phyloP scores from a whole-genome alignment of 23 tunicate genomes.

The Halocynthia roretzi region DNA sequence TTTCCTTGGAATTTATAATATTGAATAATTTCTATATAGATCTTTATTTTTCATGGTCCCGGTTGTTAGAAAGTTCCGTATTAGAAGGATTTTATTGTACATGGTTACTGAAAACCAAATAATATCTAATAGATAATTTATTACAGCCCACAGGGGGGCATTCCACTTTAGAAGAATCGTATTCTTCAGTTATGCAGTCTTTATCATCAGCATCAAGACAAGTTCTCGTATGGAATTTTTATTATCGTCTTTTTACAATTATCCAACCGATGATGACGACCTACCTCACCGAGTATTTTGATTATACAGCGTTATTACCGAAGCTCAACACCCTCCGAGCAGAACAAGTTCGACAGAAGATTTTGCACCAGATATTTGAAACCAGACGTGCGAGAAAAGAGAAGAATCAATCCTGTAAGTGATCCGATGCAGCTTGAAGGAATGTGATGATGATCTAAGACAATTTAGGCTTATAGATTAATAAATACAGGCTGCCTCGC shows the following conservation, averaged over 20 bases:
- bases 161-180: slow-evolving; percentile 25
- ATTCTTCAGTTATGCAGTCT: slow-evolving; percentile 23
- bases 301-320: slow-evolving; percentile 24
- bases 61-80: too few relatives aligned
- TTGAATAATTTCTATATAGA: neutral
- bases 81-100: too few relatives aligned
- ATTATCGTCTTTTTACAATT: too few relatives aligned
- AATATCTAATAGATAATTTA: neutral
- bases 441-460: too few relatives aligned
- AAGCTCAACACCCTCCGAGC: slow-evolving; percentile 7
- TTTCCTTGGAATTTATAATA: neutral
- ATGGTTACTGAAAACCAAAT: too few relatives aligned
- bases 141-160: slow-evolving; percentile 15
- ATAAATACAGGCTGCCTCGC: too few relatives aligned
- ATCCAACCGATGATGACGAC: too few relatives aligned
- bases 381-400: neutral
- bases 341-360: slow-evolving; percentile 18
- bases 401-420: slow-evolving; percentile 28
- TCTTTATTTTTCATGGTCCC: neutral
- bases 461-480: too few relatives aligned
- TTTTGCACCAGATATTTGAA: slow-evolving; percentile 24
- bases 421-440: neutral
- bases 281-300: neutral
- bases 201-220: slow-evolving; percentile 26
- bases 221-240: slow-evolving; percentile 14